Percentiles rank a stretch among this genome's conserved stretches.
phyloP scores from a whole-genome alignment of 2,797 vertebrate species.

The Sarcoramphus papa region DNA sequence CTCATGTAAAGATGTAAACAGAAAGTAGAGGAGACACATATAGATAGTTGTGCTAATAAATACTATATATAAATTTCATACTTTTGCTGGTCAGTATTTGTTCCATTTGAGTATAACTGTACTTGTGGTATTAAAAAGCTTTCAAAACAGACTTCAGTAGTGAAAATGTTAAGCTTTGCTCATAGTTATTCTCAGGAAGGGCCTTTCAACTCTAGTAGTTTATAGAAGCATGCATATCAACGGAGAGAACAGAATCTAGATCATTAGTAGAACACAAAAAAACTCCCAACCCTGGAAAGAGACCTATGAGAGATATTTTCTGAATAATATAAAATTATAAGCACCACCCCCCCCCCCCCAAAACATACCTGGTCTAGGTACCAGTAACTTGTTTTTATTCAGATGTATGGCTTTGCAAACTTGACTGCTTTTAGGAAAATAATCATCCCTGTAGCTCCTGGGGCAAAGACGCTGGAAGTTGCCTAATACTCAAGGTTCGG shows the following conservation, averaged over 20 bases:
- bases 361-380: not conserved
- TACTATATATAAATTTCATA: not conserved
- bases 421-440: not conserved
- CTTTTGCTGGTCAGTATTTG: not conserved
- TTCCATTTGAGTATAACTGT: not conserved
- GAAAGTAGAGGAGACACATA: not conserved
- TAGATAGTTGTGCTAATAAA: not conserved
- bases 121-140: not conserved
- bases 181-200: not conserved
- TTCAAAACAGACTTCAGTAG: not conserved
- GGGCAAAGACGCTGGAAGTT: not conserved
- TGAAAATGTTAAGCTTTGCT: not conserved
- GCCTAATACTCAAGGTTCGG: not conserved
- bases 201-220: not conserved
- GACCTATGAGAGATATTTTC: not conserved
- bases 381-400: not conserved
- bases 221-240: not conserved
- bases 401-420: not conserved
- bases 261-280: not conserved
- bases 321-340: not conserved
- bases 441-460: not conserved
- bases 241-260: not conserved
- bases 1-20: not conserved
- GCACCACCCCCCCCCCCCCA: too few relatives aligned
- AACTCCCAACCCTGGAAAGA: not conserved